Conservation (phyloP, 1,140 invertebrate genomes). For the Teleogryllus occipitalis region DNA sequence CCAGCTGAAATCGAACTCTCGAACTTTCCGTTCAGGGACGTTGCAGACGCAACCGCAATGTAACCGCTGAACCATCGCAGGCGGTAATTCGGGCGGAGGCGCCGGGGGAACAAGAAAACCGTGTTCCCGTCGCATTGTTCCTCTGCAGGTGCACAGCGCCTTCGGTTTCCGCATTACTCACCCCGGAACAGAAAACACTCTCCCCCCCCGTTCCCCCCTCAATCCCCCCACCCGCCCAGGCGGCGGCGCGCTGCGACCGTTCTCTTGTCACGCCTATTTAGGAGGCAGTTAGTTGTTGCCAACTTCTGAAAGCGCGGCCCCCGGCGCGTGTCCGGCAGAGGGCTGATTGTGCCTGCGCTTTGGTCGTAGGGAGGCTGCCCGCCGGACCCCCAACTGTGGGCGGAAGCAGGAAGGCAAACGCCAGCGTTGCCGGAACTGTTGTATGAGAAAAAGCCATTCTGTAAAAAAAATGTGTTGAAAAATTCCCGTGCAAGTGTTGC, state of each 20-base stretch:
- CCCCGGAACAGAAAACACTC: background rate
- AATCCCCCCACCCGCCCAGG: too few species aligned
- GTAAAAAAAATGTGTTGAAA: too few species aligned
- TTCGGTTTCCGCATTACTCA: background rate
- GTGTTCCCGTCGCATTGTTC: too few species aligned
- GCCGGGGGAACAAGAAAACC: too few species aligned
- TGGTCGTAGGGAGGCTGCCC: background rate
- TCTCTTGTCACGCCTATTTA: background rate
- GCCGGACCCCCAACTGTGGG: background rate
- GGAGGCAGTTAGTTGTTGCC: background rate
- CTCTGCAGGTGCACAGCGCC: too few species aligned
- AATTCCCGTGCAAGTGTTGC: too few species aligned
- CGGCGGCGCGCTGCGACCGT: background rate
- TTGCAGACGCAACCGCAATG: too few species aligned
- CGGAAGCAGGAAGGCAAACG: background rate
- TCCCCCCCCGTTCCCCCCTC: too few species aligned
- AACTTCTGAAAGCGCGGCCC: background rate
- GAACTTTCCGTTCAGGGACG: too few species aligned
- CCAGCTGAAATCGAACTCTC: too few species aligned
- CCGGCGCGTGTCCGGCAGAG: background rate
- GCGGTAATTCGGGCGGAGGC: too few species aligned
- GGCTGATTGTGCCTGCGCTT: background rate
- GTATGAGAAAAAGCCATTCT: background rate
- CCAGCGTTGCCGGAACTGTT: background rate
- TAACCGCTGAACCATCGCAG: too few species aligned